phyloP scores from a whole-genome alignment of 1,140 invertebrate species.

The Drosophila asahinai region DNA sequence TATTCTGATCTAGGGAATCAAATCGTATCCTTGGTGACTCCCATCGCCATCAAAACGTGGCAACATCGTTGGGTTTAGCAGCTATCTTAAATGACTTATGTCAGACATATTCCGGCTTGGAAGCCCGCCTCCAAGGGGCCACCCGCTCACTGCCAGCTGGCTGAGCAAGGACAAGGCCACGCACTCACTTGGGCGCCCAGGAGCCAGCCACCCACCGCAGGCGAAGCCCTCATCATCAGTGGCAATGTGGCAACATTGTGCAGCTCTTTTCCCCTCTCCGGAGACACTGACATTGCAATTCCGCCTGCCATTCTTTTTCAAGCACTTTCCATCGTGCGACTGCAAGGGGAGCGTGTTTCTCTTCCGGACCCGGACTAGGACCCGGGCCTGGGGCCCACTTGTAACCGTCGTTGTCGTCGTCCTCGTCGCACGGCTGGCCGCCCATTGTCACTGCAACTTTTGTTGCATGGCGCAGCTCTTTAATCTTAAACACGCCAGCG shows the following conservation, averaged over 20 bases:
- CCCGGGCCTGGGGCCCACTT: slow-evolving; percentile 51
- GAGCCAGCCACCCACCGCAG: slow-evolving; percentile 1
- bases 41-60: slow-evolving; percentile 13
- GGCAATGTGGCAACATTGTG: slow-evolving; percentile 46
- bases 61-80: slow-evolving; percentile 28
- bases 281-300: slow-evolving; percentile 75
- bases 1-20: neutral
- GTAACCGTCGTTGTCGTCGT: slow-evolving; percentile 47
- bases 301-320: slow-evolving; percentile 72
- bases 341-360: slow-evolving; percentile 9
- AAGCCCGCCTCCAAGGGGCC: neutral
- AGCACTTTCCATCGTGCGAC: slow-evolving; percentile 63
- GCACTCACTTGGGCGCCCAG: slow-evolving; percentile 22
- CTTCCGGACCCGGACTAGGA: slow-evolving; percentile 16
- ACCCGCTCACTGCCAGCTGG: slow-evolving; percentile 52
- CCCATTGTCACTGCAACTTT: slow-evolving; percentile 80
- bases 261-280: slow-evolving; percentile 23
- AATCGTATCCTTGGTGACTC: neutral
- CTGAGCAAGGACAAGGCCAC: slow-evolving; percentile 74
- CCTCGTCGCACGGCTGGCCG: slow-evolving; percentile 41
- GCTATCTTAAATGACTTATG: slow-evolving; percentile 74
- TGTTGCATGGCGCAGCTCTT: slow-evolving; percentile 78
- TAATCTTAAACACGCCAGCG: slow-evolving; percentile 84
- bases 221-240: slow-evolving; percentile 38
- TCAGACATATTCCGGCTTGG: slow-evolving; percentile 39